A percentile compares a stretch with the other conserved stretches of the same genome.
phyloP scores from a whole-genome alignment of 2,888 invertebrate genomes.

The Cartodere bifasciata region DNA sequence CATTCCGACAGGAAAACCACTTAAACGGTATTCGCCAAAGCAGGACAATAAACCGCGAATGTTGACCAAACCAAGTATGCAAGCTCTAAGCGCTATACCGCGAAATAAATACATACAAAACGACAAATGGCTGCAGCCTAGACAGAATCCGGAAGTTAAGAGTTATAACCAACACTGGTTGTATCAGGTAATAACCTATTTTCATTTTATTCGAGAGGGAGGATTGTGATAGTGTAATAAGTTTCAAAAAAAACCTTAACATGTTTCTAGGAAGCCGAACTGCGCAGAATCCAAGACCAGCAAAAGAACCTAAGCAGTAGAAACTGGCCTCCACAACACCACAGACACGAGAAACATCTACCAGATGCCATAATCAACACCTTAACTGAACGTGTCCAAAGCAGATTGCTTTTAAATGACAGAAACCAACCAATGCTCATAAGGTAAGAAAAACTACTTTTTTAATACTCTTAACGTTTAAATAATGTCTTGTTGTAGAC shows the following conservation, averaged over 20 bases:
- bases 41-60: constrained; percentile 38
- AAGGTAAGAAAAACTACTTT: too few relatives aligned
- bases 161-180: constrained; percentile 81
- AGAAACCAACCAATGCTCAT: constrained; percentile 16
- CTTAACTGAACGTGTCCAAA: constrained; percentile 56
- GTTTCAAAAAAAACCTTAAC: constrained; percentile 1
- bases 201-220: neutral
- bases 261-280: constrained; percentile 68
- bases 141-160: constrained; percentile 38
- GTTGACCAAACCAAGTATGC: constrained; percentile 58
- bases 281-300: constrained; percentile 55
- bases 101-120: constrained; percentile 59
- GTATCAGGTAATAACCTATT: constrained; percentile 49
- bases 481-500: constrained; percentile 16
- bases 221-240: constrained; percentile 4
- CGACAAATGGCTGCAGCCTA: constrained; percentile 60
- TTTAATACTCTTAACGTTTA: constrained; percentile 4
- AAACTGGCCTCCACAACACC: constrained; percentile 26
- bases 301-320: constrained; percentile 35
- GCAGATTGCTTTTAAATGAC: constrained; percentile 30
- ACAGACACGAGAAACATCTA: constrained; percentile 47
- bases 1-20: too few relatives aligned
- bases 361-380: constrained; percentile 59
- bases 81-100: constrained; percentile 63
- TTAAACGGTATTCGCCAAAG: too few relatives aligned